A percentile compares a stretch with the other conserved stretches of the same genome.
Evolutionary conservation across 1,140 invertebrate genomes (phyloP).

Genomic region (Nebria ingens): DNA sequence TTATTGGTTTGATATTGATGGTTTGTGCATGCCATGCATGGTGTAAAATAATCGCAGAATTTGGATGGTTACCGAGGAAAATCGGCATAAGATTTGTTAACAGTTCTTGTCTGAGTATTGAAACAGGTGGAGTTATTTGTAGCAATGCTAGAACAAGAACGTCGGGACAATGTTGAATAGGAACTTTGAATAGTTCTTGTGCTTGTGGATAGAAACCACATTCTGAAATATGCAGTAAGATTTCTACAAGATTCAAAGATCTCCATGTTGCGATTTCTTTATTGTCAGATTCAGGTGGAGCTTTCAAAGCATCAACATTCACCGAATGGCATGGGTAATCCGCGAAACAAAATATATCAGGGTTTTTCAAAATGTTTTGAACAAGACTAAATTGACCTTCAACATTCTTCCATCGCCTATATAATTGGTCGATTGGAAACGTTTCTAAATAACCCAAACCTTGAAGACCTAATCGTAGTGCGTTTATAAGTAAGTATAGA

Average conservation of each 20-base stretch:
- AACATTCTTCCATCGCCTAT: slow-evolving; percentile 82
- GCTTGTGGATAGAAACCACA: slow-evolving; percentile 70
- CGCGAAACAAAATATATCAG: slow-evolving; percentile 89
- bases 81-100: slow-evolving; percentile 77
- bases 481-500: slow-evolving; percentile 68
- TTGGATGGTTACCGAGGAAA: slow-evolving; percentile 89
- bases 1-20: slow-evolving; percentile 65
- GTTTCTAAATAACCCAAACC: slow-evolving; percentile 56
- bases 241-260: slow-evolving; percentile 81
- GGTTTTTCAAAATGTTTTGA: slow-evolving; percentile 74
- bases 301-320: slow-evolving; percentile 80
- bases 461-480: slow-evolving; percentile 67
- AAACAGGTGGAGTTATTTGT: slow-evolving; percentile 69
- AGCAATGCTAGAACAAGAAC: slow-evolving; percentile 77
- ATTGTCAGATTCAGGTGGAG: slow-evolving; percentile 82
- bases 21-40: slow-evolving; percentile 83
- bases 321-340: slow-evolving; percentile 82
- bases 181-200: slow-evolving; percentile 86
- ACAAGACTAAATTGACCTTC: slow-evolving; percentile 88
- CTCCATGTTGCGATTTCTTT: slow-evolving; percentile 88
- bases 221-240: slow-evolving; percentile 77
- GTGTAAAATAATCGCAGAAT: slow-evolving; percentile 85
- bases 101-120: slow-evolving; percentile 70
- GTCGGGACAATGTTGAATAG: slow-evolving; percentile 87
- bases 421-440: slow-evolving; percentile 84